Conservation (phyloP, 2,888 invertebrate genomes). For the Clanis bilineata region DNA sequence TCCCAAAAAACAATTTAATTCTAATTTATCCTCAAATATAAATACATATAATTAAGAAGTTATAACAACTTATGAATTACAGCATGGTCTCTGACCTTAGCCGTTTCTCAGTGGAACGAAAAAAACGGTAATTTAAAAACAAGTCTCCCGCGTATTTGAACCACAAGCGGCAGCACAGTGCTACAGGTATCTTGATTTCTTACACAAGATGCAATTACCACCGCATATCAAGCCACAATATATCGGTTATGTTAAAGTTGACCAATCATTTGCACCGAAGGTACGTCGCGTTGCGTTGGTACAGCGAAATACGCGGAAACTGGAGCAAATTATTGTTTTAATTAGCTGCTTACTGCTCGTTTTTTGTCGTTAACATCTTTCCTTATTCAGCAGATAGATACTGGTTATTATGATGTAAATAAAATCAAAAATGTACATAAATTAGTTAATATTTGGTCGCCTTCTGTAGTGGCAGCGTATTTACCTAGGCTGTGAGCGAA, state of each 20-base stretch:
- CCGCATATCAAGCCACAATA: neutral
- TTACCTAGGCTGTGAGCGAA: too few relatives aligned
- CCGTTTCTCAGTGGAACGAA: too few relatives aligned
- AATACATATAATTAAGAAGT: too few relatives aligned
- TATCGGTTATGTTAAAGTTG: neutral
- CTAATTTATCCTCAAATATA: too few relatives aligned
- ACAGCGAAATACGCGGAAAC: slow-evolving; percentile 9
- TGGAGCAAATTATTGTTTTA: neutral
- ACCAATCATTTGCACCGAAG: neutral
- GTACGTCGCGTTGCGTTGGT: neutral
- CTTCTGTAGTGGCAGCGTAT: too few relatives aligned
- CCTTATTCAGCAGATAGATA: neutral
- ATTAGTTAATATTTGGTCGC: too few relatives aligned
- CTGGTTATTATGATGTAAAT: too few relatives aligned
- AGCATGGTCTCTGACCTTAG: too few relatives aligned
- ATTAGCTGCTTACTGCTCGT: neutral
- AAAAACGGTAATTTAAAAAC: neutral
- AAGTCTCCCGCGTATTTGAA: neutral
- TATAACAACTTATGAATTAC: too few relatives aligned
- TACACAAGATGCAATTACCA: slow-evolving; percentile 4
- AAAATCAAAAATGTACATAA: too few relatives aligned
- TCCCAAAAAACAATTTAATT: too few relatives aligned
- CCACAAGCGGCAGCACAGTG: neutral
- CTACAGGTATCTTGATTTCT: neutral
- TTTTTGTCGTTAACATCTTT: neutral